A percentile compares a stretch with the other conserved stretches of the same genome.
phyloP scores from a whole-genome alignment of 2,113 vertebrate genomes.

The Phrynosoma platyrhinos region DNA sequence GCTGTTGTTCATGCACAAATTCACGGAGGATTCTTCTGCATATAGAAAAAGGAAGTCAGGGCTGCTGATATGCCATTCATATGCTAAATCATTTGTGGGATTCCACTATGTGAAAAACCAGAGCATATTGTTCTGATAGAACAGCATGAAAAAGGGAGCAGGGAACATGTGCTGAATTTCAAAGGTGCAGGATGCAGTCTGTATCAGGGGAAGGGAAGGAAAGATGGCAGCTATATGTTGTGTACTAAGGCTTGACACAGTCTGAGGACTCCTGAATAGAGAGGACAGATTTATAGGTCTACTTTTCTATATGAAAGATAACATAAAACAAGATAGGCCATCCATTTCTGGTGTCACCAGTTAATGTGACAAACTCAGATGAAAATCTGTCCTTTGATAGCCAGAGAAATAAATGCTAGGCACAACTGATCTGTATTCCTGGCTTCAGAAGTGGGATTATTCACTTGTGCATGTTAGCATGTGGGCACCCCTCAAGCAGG shows the following conservation, averaged over 20 bases:
- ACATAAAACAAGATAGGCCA: not conserved
- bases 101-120: no score
- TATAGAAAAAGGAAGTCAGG: no score
- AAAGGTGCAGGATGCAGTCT: not conserved
- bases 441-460: not conserved
- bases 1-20: no score
- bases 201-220: no score
- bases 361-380: not conserved
- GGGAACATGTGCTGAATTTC: not conserved
- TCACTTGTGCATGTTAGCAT: not conserved
- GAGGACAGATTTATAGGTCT: not conserved
- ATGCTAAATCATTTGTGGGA: no score
- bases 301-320: not conserved
- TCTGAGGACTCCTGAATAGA: not conserved
- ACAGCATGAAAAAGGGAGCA: no score
- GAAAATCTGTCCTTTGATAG: not conserved
- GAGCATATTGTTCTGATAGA: no score
- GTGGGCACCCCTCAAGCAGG: not conserved
- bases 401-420: not conserved
- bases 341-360: not conserved
- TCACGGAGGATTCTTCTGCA: no score
- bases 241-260: not conserved
- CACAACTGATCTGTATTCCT: not conserved
- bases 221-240: not conserved
- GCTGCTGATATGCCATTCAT: no score